Percentiles rank a stretch among this genome's conserved stretches.
Conservation (phyloP, 2,888 invertebrate genomes). For the Galeruca laticollis region DNA sequence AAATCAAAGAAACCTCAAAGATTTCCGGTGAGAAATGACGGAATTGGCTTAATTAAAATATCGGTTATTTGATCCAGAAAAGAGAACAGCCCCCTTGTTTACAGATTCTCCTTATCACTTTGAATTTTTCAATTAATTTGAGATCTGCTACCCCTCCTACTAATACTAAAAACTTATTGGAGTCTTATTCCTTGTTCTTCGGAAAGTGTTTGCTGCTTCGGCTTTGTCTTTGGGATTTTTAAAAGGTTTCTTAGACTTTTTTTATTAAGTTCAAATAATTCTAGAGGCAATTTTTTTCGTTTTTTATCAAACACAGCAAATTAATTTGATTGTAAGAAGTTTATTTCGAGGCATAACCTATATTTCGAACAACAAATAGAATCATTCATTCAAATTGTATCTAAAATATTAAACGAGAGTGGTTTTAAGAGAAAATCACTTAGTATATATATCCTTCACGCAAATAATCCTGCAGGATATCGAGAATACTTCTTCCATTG, state of each 20-base stretch:
- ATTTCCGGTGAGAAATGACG: conserved; percentile 37
- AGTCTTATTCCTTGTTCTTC: conserved; percentile 43
- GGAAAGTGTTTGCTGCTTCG: conserved; percentile 25
- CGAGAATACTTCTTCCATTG: conserved; percentile 35
- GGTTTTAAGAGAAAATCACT: conserved; percentile 27
- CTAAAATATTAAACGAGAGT: not conserved
- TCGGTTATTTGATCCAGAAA: conserved; percentile 49
- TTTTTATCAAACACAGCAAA: not conserved
- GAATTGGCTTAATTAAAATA: conserved; percentile 50
- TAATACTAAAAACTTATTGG: conserved; percentile 47
- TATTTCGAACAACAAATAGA: too few species aligned
- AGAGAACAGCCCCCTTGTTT: conserved; percentile 48
- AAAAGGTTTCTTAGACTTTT: conserved; percentile 34
- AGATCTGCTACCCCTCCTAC: conserved; percentile 36
- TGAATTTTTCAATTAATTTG: conserved; percentile 56
- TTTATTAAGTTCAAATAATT: conserved; percentile 29
- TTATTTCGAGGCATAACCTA: not conserved
- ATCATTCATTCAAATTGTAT: not conserved
- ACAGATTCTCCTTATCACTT: conserved; percentile 48
- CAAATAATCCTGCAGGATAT: conserved; percentile 33
- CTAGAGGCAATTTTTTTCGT: conserved; percentile 22
- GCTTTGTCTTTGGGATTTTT: conserved; percentile 39
- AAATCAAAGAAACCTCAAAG: conserved; percentile 43
- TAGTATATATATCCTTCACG: conserved; percentile 24
- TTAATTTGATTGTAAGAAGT: not conserved